phyloP scores from a whole-genome alignment of 1,140 invertebrate genomes.

The Megalopta genalis region DNA sequence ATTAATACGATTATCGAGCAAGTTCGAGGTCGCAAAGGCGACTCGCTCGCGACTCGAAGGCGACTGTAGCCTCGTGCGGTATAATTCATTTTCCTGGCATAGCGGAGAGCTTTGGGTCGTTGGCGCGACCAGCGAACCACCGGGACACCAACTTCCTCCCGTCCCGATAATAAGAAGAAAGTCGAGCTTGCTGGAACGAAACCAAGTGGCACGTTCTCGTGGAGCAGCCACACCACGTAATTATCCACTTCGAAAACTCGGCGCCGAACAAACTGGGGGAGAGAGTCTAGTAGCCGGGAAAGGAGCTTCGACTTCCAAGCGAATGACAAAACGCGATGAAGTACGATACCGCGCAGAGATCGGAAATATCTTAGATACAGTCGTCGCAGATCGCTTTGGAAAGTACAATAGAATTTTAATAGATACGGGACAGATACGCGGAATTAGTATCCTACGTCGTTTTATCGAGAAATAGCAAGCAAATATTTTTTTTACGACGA shows the following conservation, averaged over 20 bases:
- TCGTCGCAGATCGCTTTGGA: no score
- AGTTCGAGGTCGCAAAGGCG: conserved; percentile 26
- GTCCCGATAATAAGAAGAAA: conserved; percentile 45
- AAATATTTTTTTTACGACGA: no score
- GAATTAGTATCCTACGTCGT: no score
- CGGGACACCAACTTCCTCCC: conserved; percentile 11
- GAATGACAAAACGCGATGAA: no score
- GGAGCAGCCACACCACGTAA: conserved; percentile 44
- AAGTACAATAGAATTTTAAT: no score
- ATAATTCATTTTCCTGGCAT: conserved; percentile 57
- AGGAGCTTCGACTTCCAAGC: not conserved
- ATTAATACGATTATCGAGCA: conserved; percentile 52
- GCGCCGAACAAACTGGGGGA: conserved; percentile 22
- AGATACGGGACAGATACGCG: no score
- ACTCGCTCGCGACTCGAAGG: not conserved
- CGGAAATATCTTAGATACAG: no score
- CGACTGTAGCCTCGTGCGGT: conserved; percentile 11
- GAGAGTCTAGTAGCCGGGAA: not conserved
- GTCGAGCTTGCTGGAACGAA: conserved; percentile 54
- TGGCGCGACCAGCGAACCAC: conserved; percentile 31
- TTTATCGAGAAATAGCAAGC: no score
- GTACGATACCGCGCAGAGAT: no score
- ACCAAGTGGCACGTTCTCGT: conserved; percentile 55
- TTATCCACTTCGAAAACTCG: conserved; percentile 58
- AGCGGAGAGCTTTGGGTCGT: conserved; percentile 31